Percentiles rank a stretch among this genome's conserved stretches.
phyloP scores from a whole-genome alignment of 2,797 vertebrate species.

The Sebastes flavidus region DNA sequence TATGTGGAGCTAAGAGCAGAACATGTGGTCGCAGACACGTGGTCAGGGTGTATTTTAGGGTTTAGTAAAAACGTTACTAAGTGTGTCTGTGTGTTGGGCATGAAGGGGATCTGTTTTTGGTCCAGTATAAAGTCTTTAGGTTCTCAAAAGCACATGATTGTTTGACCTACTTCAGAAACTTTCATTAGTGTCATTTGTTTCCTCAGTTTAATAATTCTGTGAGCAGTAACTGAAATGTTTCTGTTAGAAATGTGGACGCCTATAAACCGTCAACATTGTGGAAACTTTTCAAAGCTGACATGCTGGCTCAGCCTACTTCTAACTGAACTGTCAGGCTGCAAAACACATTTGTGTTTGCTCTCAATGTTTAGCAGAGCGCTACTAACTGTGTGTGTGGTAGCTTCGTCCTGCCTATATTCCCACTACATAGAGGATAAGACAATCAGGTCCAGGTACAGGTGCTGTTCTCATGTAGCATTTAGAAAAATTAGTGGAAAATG shows the following conservation, averaged over 20 bases:
- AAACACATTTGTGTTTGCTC: neutral
- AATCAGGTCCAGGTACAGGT: too few species aligned
- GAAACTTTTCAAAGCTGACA: neutral
- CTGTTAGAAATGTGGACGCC: too few species aligned
- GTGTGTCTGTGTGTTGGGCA: neutral
- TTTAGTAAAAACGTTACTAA: neutral
- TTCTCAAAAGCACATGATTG: too few species aligned
- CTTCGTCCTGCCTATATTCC: neutral
- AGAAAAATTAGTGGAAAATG: too few species aligned
- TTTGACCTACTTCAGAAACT: neutral
- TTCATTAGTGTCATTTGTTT: neutral
- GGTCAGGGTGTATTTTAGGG: conserved; percentile 26
- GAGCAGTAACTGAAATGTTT: neutral
- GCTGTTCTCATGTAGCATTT: neutral
- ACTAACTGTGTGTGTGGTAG: neutral
- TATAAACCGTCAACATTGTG: too few species aligned
- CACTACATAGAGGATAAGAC: neutral
- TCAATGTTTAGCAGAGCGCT: neutral
- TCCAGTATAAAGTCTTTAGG: neutral
- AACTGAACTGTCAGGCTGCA: too few species aligned
- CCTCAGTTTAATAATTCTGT: neutral
- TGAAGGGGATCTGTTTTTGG: neutral
- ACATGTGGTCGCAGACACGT: conserved; percentile 31
- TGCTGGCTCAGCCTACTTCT: neutral
- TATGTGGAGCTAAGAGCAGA: conserved; percentile 28